Base-by-base conservation (phyloP, 1,140 invertebrate species). In the Tetramorium parvispinum region DNA sequence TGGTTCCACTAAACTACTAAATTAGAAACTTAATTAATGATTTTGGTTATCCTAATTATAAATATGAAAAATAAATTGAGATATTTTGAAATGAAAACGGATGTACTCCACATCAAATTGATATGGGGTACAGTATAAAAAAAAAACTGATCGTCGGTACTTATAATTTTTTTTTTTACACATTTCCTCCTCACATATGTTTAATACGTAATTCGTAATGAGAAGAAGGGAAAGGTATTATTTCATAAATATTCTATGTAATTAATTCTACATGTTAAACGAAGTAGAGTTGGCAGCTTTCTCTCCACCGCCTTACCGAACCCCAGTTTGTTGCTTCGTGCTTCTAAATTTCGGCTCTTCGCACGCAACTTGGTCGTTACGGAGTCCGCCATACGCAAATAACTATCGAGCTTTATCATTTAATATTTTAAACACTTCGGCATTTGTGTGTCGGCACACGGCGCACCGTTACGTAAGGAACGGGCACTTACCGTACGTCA, bases 401-500 rank as follows among this genome's bases (percentile, higher is more conserved):
- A 73, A 73, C 55, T 83, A 75, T 83, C 68, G 79, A 61, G 40
- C 53, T 59, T 59, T 83, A 16, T 75, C 37, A 46, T 73, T 82
- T 61, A 75, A 83, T 83, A 83, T 83, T 83, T 83, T 49, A 75
- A 75, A 61, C 79, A 75, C 40, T 83, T 83, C 24, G 68, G 53
- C 53, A 83, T 55, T 46, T 55, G 68, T 66, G 63, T 65, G 63
- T 82, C 61, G 40, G 59, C 59, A 46, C 11, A 13, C 16, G 37
- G 53, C 27, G 53, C 27, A 24, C n/a, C 79, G 18, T 83, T 83
- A 83, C 68, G 79, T 73, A 83, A 75, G 24, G 79, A 83, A 49
- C 68, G 68, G 70, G 40, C 79, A 83, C 79, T 83, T 83, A 83
- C 24, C 79, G 55, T 73, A 83, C 40, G 79, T 83, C 79, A 83